These are phyloP conservation scores for Sorex fumeus DNA, from an alignment of 2,113 vertebrate species.

Conservation along the genomic window DNA sequence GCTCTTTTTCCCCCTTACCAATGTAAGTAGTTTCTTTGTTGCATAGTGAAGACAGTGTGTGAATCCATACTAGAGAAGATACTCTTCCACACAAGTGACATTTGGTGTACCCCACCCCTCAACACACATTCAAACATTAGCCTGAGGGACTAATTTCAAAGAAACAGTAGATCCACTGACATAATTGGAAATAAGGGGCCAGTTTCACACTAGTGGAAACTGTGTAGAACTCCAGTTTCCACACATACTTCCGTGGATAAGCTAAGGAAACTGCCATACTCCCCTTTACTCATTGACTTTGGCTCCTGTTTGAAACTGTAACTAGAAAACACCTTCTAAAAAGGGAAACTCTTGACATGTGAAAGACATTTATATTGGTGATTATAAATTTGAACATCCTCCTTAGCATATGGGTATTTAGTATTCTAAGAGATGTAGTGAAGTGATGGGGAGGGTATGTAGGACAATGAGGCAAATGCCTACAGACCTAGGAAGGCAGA, in stretches of 20 bases:
- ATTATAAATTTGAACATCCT: neutral
- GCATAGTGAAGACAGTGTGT: neutral
- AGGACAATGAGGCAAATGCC: too few relatives aligned
- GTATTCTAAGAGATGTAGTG: constrained; percentile 17
- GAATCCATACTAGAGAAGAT: neutral
- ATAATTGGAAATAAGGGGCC: neutral
- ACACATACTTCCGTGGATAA: neutral
- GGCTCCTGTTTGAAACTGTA: constrained; percentile 4
- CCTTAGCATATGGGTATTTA: neutral
- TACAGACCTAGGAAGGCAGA: neutral
- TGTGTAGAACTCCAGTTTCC: neutral
- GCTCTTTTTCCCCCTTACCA: neutral
- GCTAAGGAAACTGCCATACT: neutral
- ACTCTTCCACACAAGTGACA: neutral
- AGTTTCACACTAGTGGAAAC: neutral
- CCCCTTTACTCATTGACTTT: neutral
- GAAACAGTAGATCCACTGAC: neutral
- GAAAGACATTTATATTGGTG: neutral
- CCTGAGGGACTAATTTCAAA: neutral
- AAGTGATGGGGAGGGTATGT: neutral
- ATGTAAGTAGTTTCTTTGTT: neutral
- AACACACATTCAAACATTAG: neutral
- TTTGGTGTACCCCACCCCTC: neutral
- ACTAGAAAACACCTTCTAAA: neutral
- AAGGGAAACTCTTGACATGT: neutral